Base-by-base conservation (phyloP, 2,797 vertebrate species). In the Protonibea diacanthus region DNA sequence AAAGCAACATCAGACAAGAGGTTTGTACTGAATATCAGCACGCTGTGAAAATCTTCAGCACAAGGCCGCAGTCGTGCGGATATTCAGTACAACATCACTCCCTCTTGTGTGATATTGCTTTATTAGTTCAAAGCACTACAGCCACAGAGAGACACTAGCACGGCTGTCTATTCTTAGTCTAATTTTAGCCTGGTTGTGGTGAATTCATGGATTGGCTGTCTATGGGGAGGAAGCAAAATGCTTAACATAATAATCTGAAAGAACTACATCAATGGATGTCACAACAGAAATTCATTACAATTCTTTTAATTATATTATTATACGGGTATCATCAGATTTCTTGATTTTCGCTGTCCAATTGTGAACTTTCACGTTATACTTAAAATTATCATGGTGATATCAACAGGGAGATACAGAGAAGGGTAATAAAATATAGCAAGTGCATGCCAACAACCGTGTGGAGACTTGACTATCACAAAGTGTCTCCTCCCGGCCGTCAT, bases 401-500 rank as follows among this genome's bases (percentile, higher is more conserved):
- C 60, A 38, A 44, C 47, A 71, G 45, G 67, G 21, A 67, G 47
- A 69, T 57, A 65, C 67, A 65, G 70, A 71, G 23, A 59, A 29
- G 25, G 38, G 53, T 53, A 71, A 80, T 64, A 74, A 59, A 81
- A 78, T 59, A n/a, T 12, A 47, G 29, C 20, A 27, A 79, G 23
- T 64, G 53, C 52, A 68, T 48, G 42, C 27, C 56, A 84, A 79
- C 73, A 80, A 83, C 83, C 74, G 60, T 80, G 83, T 52, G 64
- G 78, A 86, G 77, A 84, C 75, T 84, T 80, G 76, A 78, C 77
- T 81, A 76, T 74, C 78, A 80, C 64, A 74, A 64, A 74, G 53
- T 75, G 63, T 91, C 74, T 79, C 85, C 88, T 91, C 82, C 74
- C 65, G 87, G 88, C 89, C 71, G 23, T 92, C 83, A 88, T 81